Percentiles rank a stretch among this genome's conserved stretches.
Conservation (phyloP, 2,888 invertebrate genomes). For the Hymenopus coronatus region DNA sequence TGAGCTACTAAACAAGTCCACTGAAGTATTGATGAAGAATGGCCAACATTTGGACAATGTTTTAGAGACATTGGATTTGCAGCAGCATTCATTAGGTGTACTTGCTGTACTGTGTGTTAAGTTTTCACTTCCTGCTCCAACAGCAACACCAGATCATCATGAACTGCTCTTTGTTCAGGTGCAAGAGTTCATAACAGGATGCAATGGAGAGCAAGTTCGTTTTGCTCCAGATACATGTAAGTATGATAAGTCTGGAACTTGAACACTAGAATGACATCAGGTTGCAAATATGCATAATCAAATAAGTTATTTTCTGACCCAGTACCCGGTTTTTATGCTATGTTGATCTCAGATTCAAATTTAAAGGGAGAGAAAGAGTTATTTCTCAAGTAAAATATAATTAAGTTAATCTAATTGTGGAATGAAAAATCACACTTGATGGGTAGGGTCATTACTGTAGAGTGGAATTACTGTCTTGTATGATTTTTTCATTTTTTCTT, state of each 20-base stretch:
- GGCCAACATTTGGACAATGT: constrained; percentile 84
- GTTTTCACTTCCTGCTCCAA: constrained; percentile 56
- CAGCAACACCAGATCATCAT: constrained; percentile 37
- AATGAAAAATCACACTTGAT: too few relatives aligned
- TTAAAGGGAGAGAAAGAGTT: too few relatives aligned
- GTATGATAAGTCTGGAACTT: constrained; percentile 41
- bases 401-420: too few relatives aligned
- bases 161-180: constrained; percentile 68
- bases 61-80: constrained; percentile 83
- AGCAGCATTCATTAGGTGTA: constrained; percentile 88
- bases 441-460: too few relatives aligned
- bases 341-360: too few relatives aligned
- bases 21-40: constrained; percentile 77
- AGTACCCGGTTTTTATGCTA: too few relatives aligned
- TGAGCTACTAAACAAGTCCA: constrained; percentile 73
- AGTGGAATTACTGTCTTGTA: too few relatives aligned
- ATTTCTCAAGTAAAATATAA: too few relatives aligned
- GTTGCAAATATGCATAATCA: too few relatives aligned
- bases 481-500: too few relatives aligned
- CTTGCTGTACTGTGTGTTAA: constrained; percentile 82
- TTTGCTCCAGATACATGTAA: constrained; percentile 83
- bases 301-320: too few relatives aligned
- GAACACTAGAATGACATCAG: too few relatives aligned
- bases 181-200: constrained; percentile 80
- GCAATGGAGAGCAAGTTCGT: constrained; percentile 87